Evolutionary conservation across 2,113 vertebrate genomes (phyloP).

Genomic region (Tursiops truncatus): DNA sequence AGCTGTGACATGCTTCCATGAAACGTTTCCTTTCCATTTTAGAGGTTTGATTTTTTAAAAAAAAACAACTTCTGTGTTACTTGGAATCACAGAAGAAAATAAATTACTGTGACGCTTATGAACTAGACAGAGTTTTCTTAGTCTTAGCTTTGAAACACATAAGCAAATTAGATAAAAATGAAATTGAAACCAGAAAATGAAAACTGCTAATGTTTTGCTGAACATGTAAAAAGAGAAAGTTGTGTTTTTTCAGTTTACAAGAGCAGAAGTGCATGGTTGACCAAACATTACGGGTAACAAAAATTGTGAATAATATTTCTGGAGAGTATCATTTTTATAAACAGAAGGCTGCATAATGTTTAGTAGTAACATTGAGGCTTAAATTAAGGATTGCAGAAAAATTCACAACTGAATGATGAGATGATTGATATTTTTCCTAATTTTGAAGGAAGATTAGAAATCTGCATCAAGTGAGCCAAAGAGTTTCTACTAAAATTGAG

Average conservation of each 20-base stretch:
- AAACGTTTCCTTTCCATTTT: conserved; percentile 10
- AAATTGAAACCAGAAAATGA: conserved; percentile 68
- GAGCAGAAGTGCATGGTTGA: background rate
- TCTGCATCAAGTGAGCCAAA: background rate
- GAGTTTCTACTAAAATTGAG: background rate
- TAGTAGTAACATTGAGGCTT: background rate
- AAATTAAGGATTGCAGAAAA: conserved; percentile 28
- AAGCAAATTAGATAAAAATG: conserved; percentile 60
- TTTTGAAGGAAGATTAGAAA: conserved; percentile 42
- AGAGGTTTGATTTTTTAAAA: background rate
- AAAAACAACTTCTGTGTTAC: background rate
- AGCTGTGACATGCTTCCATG: background rate
- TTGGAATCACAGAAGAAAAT: background rate
- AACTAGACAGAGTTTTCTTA: background rate
- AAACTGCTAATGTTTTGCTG: conserved; percentile 49
- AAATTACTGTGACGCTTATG: background rate
- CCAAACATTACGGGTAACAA: background rate
- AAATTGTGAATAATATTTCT: background rate
- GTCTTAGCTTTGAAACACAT: conserved; percentile 39
- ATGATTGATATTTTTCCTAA: background rate
- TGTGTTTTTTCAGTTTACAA: conserved; percentile 38
- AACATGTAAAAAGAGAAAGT: conserved; percentile 66
- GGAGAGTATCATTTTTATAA: conserved; percentile 15
- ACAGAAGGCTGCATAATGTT: background rate
- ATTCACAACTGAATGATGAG: background rate